phyloP scores from a whole-genome alignment of 2,888 invertebrate genomes.

The Orchesellides sinensis region DNA sequence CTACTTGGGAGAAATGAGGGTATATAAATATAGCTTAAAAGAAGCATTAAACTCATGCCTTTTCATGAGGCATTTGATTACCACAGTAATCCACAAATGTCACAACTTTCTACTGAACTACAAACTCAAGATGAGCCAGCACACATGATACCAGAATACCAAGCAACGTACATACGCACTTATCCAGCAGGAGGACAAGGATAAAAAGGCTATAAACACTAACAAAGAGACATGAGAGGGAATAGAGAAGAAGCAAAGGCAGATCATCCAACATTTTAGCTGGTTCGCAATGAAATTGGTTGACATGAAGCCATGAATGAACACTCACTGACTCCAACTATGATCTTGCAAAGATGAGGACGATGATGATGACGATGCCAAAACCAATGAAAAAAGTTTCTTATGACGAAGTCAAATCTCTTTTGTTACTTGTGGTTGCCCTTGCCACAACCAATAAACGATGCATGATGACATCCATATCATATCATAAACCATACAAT shows the following conservation, averaged over 20 bases:
- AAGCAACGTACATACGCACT: too few species aligned
- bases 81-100: conserved; percentile 62
- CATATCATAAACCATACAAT: too few species aligned
- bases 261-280: too few species aligned
- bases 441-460: not conserved
- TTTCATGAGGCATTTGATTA: conserved; percentile 64
- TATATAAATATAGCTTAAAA: not conserved
- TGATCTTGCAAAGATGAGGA: not conserved
- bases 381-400: conserved; percentile 44
- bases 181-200: not conserved
- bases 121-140: too few species aligned
- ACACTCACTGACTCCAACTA: not conserved
- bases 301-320: not conserved
- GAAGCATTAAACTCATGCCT: conserved; percentile 20
- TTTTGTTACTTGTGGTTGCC: not conserved
- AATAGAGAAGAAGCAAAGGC: not conserved
- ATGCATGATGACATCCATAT: not conserved
- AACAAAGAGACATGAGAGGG: too few species aligned
- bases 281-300: not conserved
- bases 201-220: conserved; percentile 24
- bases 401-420: not conserved
- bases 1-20: not conserved
- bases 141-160: too few species aligned
- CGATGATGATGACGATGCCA: conserved; percentile 15
- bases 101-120: conserved; percentile 47